Evolutionary conservation across 2,113 vertebrate genomes (phyloP).

Genomic region (Anas platyrhynchos): DNA sequence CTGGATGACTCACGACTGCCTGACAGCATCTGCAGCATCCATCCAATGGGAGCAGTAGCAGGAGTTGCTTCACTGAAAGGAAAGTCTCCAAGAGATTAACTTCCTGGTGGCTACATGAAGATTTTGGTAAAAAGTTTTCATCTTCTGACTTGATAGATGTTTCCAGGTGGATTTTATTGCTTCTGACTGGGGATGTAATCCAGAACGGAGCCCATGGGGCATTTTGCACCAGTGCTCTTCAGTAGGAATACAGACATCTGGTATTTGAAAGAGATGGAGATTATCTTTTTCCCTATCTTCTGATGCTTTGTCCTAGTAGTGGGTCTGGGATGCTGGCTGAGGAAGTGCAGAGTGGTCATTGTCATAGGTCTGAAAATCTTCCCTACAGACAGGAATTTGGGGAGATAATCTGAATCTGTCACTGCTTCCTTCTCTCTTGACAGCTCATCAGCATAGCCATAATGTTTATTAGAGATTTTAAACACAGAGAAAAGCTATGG

Average conservation of each 20-base stretch:
- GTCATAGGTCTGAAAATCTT: not conserved
- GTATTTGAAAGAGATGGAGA: not conserved
- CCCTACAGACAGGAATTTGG: not conserved
- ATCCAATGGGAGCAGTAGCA: not conserved
- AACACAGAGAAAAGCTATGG: not conserved
- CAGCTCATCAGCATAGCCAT: not conserved
- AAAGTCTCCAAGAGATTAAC: not conserved
- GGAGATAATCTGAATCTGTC: not conserved
- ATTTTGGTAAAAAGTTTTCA: not conserved
- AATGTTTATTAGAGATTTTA: not conserved
- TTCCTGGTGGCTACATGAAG: not conserved
- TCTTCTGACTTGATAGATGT: not conserved
- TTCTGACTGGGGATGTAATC: not conserved
- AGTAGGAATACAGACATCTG: not conserved
- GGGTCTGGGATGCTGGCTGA: not conserved
- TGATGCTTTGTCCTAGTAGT: not conserved
- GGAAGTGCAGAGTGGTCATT: not conserved
- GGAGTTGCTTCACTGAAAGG: not conserved
- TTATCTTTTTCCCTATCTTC: not conserved
- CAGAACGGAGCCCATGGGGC: not conserved
- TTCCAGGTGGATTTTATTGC: not conserved
- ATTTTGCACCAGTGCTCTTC: accelerated
- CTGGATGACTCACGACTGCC: not conserved
- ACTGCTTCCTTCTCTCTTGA: not conserved
- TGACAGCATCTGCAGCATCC: not conserved